Base-by-base conservation (phyloP, 1,140 invertebrate genomes). In the Nomia melanderi region DNA sequence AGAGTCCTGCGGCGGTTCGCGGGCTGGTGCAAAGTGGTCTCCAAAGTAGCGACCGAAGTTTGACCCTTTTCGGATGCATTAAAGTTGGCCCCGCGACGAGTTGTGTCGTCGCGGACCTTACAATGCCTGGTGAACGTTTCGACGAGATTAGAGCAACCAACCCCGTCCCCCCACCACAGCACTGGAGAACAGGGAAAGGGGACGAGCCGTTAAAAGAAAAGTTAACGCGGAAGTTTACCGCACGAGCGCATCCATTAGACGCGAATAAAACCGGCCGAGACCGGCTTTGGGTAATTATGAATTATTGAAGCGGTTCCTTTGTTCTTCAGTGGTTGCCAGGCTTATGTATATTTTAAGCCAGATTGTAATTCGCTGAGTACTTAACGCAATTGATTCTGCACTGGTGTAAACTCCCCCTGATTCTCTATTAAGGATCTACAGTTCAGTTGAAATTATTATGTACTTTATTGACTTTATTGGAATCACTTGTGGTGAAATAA, bases 11-110 rank as follows among this genome's bases (percentile, higher is more conserved):
- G 77, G 66, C 71, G 60, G 53, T 53, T 77, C 71, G 71, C 41
- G 64, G 70, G 63, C 27, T 47, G 56, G 72, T 54, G 56, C 66
- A 75, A 63, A 82, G 81, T 76, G 82, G 82, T 84, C 71, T 56
- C 67, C 50, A 59, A 84, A 84, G 83, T 84, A 84, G 69, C 72
- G 36, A 76, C 50, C 60, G 47, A 84, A 84, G 83, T 84, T 84
- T 81, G 83, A 81, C 78, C 83, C 78, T 84, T 84, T 83, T 84
- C 81, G 79, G 83, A 84, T 84, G 79, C 82, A 84, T 84, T 84
- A 84, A 83, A 84, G 78, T 84, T 83, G 14, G 62, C 65, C 65
- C 60, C 47, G n/a, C 71, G 56, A 69, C 66, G 72, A 83, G 77
- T 79, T 60, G 23, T 25, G n/a, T 20, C 79, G 36, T 57, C 29